Conservation (phyloP, 2,113 vertebrate species). For the Chaenocephalus aceratus region DNA sequence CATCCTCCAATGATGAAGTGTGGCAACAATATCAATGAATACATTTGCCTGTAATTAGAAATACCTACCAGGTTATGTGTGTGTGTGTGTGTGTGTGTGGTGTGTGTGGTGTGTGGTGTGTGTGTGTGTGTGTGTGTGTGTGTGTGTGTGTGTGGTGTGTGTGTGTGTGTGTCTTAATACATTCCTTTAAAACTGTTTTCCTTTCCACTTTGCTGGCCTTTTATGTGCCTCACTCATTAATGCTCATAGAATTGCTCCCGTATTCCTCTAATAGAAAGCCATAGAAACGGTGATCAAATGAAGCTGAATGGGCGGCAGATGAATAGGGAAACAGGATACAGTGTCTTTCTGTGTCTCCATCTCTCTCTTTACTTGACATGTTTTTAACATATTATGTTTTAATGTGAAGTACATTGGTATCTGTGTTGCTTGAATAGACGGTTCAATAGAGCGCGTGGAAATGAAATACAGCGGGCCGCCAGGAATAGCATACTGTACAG, state of each 20-base stretch:
- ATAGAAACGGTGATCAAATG: constrained; percentile 54
- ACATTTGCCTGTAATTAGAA: constrained; percentile 80
- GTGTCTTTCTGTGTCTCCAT: constrained; percentile 17
- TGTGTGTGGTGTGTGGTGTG: no score
- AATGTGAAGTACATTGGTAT: constrained; percentile 32
- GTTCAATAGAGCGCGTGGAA: not conserved
- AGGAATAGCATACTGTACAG: constrained; percentile 37
- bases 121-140: no score
- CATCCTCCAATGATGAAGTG: constrained; percentile 74
- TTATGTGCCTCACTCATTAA: constrained; percentile 67
- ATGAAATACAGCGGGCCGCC: constrained; percentile 30
- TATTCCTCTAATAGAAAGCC: constrained; percentile 62
- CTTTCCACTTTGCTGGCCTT: constrained; percentile 47
- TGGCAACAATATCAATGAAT: constrained; percentile 76
- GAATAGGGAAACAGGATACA: constrained; percentile 35
- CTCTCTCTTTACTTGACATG: constrained; percentile 21
- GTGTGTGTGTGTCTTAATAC: constrained; percentile 39
- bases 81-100: not conserved
- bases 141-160: no score
- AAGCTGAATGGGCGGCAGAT: constrained; percentile 50
- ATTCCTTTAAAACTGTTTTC: constrained; percentile 63
- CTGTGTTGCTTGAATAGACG: constrained; percentile 20
- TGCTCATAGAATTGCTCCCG: constrained; percentile 56
- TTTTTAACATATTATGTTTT: constrained; percentile 41
- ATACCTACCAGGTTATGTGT: constrained; percentile 70